Base-by-base conservation (phyloP, 2,888 invertebrate genomes). In the Aelia acuminata region DNA sequence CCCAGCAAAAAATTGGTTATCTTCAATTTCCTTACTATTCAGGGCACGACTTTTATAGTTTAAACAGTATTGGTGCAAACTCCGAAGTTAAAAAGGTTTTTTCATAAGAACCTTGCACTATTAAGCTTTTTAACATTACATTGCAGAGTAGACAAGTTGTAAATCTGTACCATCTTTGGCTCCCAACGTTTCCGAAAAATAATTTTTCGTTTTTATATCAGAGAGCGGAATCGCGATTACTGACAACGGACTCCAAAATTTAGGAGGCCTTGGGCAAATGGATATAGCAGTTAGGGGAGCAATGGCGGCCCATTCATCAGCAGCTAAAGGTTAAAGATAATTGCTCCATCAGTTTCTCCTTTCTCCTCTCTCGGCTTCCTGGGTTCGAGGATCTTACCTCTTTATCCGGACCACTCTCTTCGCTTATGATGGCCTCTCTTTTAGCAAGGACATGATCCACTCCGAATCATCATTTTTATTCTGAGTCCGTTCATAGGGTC, bases 251-350 rank as follows among this genome's bases (percentile, higher is more conserved):
- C 20, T 20, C 35, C 63, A 35, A 70, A 70, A 70, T 70, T 70
- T 70, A 70, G 35, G 63, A n/a, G 20, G 80, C n/a, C n/a, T 8
- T 80, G n/a, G 5, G 80, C n/a, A 80, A 80, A 80, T 80, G 39
- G 80, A 80, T 80, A 47, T n/a, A 47, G 80, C 43, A 47, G 80
- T 80, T 80, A 80, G 80, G 43, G 22, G 3, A 43, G n/a, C n/a
- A 22, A 39, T 80, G 63, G 63, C 63, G 35, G 80, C 43, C 80
- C n/a, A 80, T 80, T 43, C 80, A 80, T 80, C 80, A 43, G 80
- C 11, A 43, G 80, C 80, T 80, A 80, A 80, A 80, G 80, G 80
- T 80, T 80, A 80, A 80, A 80, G 43, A 80, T 80, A 80, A 80
- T 80, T 80, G 80, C n/a, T n/a, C 80, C 43, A 47, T 80, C 43